Conservation (phyloP, 2,113 vertebrate species). For the Marmota monax region DNA sequence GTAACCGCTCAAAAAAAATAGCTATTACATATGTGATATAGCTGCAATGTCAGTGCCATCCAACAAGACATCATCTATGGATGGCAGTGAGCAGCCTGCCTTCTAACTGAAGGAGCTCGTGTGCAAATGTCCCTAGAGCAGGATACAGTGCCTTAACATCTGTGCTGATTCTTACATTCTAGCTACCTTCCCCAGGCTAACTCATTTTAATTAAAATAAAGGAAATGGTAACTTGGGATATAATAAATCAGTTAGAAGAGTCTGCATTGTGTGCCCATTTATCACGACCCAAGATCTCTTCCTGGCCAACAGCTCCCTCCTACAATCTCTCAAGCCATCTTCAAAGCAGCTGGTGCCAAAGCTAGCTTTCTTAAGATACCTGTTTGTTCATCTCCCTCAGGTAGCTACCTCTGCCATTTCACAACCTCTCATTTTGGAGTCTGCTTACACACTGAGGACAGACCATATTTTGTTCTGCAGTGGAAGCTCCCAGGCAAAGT, state of each 20-base stretch:
- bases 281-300: not conserved
- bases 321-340: not conserved
- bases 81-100: not conserved
- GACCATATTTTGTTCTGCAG: not conserved
- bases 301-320: not conserved
- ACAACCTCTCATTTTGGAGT: not conserved
- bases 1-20: constrained; percentile 36
- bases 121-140: not conserved
- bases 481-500: not conserved
- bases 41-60: not conserved
- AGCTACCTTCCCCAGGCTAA: not conserved
- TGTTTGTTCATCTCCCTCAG: not conserved
- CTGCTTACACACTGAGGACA: not conserved
- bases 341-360: not conserved
- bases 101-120: constrained; percentile 3
- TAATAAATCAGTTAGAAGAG: not conserved
- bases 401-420: not conserved
- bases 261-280: not conserved
- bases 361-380: not conserved
- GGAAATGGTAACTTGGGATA: constrained; percentile 20
- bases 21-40: not conserved
- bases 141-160: not conserved
- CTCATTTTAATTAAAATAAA: constrained; percentile 55
- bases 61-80: not conserved
- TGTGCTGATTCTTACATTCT: not conserved